A percentile compares a stretch with the other conserved stretches of the same genome.
phyloP scores from a whole-genome alignment of 2,797 vertebrate species.

The Betta splendens region DNA sequence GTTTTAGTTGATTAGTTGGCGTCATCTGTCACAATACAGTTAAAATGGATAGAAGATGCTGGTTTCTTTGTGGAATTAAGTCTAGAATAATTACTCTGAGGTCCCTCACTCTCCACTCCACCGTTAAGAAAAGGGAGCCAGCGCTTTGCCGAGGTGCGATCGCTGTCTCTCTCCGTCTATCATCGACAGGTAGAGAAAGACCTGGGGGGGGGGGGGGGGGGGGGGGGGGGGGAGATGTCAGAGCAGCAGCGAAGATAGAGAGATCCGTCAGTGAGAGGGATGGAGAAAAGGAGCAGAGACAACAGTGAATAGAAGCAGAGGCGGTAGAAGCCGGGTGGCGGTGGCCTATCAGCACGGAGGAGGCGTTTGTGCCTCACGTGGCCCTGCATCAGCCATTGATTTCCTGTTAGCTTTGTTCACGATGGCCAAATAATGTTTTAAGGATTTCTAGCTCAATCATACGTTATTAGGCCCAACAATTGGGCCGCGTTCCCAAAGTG shows the following conservation, averaged over 20 bases:
- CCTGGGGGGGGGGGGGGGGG: neutral
- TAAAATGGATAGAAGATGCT: too few relatives aligned
- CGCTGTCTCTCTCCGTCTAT: conserved; percentile 57
- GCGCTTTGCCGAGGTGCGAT: conserved; percentile 50
- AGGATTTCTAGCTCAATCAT: too few relatives aligned
- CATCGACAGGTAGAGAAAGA: conserved; percentile 25
- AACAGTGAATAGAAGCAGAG: neutral
- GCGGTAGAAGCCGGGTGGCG: neutral
- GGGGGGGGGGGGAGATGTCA: conserved; percentile 16
- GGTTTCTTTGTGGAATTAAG: conserved; percentile 65
- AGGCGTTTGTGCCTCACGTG: neutral
- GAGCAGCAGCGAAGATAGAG: conserved; percentile 31
- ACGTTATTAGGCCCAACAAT: neutral
- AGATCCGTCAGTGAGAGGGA: conserved; percentile 35
- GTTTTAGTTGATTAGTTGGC: too few relatives aligned
- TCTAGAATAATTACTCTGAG: conserved; percentile 64
- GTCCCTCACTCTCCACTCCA: conserved; percentile 43
- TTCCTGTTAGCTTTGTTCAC: neutral
- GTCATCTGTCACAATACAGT: too few relatives aligned
- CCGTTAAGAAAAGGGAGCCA: conserved; percentile 56
- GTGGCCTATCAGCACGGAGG: neutral
- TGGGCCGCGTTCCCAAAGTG: neutral
- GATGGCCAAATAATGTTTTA: neutral
- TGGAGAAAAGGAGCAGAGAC: neutral
- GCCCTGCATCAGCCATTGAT: neutral